Percentiles rank a stretch among this genome's conserved stretches.
Conservation (phyloP, 2,797 vertebrate species). For the Catamblyrhynchus diadema region DNA sequence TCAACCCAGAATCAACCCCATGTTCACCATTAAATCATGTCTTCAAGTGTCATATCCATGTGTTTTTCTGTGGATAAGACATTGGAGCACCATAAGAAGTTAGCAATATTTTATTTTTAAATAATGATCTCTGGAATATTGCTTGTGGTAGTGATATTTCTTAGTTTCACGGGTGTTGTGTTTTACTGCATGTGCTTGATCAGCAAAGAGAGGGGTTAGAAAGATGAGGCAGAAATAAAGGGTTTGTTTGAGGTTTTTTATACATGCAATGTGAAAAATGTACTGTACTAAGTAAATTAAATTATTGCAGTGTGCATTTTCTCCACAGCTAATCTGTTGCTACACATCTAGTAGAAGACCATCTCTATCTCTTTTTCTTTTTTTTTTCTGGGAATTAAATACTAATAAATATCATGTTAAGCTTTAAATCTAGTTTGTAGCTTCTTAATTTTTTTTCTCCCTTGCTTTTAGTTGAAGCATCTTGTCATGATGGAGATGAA, state of each 20-base stretch:
- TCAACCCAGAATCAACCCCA: background rate
- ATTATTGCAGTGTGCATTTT: background rate
- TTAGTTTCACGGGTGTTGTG: background rate
- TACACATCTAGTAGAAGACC: background rate
- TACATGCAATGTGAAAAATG: background rate
- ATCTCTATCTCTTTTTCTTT: background rate
- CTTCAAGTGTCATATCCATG: background rate
- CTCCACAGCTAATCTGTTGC: background rate
- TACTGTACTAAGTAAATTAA: background rate
- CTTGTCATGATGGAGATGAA: slow-evolving; percentile 88
- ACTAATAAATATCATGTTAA: background rate
- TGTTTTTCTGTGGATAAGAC: background rate
- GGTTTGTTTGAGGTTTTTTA: background rate
- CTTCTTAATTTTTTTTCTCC: background rate
- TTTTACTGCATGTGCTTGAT: background rate
- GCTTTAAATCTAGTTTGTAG: background rate
- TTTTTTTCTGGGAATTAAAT: background rate
- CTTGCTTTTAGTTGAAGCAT: slow-evolving; percentile 84
- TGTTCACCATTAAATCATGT: background rate
- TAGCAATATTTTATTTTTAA: background rate
- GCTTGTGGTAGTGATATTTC: background rate
- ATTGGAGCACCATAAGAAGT: background rate
- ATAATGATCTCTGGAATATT: background rate
- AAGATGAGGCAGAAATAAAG: background rate
- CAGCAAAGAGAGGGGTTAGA: background rate